phyloP scores from a whole-genome alignment of 2,797 vertebrate species.

The Catharus ustulatus region DNA sequence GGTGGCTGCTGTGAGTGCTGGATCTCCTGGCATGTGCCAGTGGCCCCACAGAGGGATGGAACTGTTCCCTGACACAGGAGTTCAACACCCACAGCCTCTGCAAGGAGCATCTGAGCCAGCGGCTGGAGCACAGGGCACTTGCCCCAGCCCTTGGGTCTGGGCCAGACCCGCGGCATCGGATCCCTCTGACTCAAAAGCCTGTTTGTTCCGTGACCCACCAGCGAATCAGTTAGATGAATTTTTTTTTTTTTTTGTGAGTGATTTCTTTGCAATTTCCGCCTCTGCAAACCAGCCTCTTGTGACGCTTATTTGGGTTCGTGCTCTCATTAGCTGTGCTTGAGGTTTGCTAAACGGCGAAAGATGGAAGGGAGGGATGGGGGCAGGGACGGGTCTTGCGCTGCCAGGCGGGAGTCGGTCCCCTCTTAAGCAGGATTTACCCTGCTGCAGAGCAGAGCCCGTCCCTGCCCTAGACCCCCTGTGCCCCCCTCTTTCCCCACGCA shows the following conservation, averaged over 20 bases:
- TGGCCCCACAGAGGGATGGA: background rate
- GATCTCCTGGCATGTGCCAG: background rate
- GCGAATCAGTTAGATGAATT: background rate
- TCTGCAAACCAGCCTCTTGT: constrained; percentile 58
- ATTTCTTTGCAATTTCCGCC: constrained; percentile 67
- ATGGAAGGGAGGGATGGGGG: constrained; percentile 23
- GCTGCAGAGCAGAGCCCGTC: background rate
- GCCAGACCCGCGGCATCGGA: constrained; percentile 31
- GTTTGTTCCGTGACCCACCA: constrained; percentile 67
- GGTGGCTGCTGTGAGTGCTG: background rate
- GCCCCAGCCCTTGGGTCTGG: background rate
- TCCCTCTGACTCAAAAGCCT: constrained; percentile 64
- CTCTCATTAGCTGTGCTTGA: constrained; percentile 37
- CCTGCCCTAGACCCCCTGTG: background rate
- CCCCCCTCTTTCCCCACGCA: too few species aligned
- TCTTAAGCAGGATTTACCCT: background rate
- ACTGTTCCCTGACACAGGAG: fast-evolving
- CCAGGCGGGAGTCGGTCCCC: background rate
- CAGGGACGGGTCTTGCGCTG: background rate
- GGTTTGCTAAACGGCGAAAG: constrained; percentile 42
- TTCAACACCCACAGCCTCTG: background rate
- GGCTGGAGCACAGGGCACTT: background rate
- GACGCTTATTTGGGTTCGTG: constrained; percentile 57
- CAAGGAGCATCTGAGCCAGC: background rate
- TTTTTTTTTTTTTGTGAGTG: constrained; percentile 15